These are phyloP conservation scores for Motacilla tschutschensis DNA, from an alignment of 2,113 vertebrate genomes.

Conservation along the genomic window DNA sequence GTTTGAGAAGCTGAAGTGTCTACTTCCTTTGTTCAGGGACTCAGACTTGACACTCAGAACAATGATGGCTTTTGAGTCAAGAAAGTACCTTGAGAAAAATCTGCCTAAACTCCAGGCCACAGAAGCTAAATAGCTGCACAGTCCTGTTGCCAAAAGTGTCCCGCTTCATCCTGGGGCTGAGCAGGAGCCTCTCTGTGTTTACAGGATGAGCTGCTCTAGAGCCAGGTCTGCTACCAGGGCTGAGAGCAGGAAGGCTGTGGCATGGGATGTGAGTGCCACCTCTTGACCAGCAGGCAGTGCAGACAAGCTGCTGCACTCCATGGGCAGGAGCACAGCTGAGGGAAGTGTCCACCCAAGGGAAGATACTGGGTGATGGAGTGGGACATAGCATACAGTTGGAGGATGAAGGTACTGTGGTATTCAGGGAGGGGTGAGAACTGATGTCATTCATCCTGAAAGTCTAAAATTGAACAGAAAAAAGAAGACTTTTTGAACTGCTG, in stretches of 20 bases:
- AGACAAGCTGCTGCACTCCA: not conserved
- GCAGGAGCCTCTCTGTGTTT: not conserved
- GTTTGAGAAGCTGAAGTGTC: not conserved
- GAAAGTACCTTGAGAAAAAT: not conserved
- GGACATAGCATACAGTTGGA: not conserved
- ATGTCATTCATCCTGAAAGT: not conserved
- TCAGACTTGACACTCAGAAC: not conserved
- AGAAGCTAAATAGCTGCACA: not conserved
- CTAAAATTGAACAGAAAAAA: not conserved
- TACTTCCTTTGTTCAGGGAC: not conserved
- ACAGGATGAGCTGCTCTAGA: not conserved
- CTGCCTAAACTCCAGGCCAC: not conserved
- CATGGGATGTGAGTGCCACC: fast-evolving
- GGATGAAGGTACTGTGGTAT: not conserved
- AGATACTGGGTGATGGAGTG: not conserved
- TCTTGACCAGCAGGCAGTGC: not conserved
- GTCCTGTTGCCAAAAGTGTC: not conserved
- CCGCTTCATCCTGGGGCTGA: not conserved
- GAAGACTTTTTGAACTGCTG: not conserved
- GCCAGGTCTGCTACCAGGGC: not conserved
- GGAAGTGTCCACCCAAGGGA: not conserved
- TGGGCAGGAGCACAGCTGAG: not conserved
- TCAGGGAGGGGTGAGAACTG: not conserved
- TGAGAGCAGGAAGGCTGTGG: not conserved
- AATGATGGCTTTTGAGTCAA: not conserved